A percentile compares a stretch with the other conserved stretches of the same genome.
phyloP scores from a whole-genome alignment of 2,113 vertebrate species.

The Acrocephalus arundinaceus region DNA sequence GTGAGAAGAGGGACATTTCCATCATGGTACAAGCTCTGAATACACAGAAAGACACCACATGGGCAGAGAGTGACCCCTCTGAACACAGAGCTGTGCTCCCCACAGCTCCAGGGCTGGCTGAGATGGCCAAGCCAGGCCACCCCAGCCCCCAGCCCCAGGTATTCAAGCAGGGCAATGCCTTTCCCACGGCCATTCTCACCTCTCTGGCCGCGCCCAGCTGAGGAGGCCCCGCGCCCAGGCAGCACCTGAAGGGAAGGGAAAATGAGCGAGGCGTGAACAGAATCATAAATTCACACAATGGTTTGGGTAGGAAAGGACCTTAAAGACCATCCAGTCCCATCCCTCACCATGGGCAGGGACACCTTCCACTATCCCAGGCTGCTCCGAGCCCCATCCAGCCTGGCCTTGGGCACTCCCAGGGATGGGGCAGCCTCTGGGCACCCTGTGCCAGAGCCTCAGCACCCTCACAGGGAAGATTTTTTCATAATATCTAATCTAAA shows the following conservation, averaged over 20 bases:
- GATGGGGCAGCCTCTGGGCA: background rate
- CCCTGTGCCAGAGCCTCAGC: accelerated
- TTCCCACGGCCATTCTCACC: constrained; percentile 3
- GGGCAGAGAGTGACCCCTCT: background rate
- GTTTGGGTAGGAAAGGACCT: accelerated
- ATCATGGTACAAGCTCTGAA: accelerated
- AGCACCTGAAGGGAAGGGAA: background rate
- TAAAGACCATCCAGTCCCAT: background rate
- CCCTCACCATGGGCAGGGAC: background rate
- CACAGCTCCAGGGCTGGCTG: background rate
- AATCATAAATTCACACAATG: too few species aligned
- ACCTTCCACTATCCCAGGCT: accelerated
- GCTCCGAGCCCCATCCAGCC: background rate
- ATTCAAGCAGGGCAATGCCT: background rate
- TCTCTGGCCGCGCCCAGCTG: background rate
- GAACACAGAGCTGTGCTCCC: background rate
- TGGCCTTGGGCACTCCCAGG: background rate
- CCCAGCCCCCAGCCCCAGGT: accelerated
- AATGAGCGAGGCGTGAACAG: accelerated
- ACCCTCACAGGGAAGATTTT: accelerated
- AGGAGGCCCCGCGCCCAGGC: background rate
- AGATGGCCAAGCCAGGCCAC: accelerated
- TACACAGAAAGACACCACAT: accelerated
- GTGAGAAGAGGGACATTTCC: accelerated
- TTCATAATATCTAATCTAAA: background rate